Percentiles rank a stretch among this genome's conserved stretches.
Evolutionary conservation across 2,888 invertebrate species (phyloP).

Genomic region (Cheilosia impressa): DNA sequence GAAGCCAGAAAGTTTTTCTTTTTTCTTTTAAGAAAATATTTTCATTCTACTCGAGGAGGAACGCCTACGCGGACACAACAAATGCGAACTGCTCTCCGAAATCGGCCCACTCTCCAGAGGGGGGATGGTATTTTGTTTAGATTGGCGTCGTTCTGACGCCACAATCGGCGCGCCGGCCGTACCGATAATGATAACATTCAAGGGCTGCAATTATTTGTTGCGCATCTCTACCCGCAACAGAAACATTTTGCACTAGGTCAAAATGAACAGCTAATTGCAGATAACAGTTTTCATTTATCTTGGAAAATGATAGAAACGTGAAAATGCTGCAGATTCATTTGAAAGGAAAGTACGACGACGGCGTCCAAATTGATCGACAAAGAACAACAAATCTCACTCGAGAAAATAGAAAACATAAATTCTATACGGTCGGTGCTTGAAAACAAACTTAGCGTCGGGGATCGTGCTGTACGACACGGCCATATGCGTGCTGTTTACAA

Average conservation of each 20-base stretch:
- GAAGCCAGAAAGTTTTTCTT: not conserved
- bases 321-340: not conserved
- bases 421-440: not conserved
- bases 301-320: slow-evolving; percentile 6
- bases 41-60: slow-evolving; percentile 27
- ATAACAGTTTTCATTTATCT: slow-evolving; percentile 46
- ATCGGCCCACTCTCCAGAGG: slow-evolving; percentile 2
- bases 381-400: not conserved
- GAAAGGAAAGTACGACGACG: not conserved
- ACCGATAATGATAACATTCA: slow-evolving; percentile 13
- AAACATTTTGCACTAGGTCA: slow-evolving; percentile 58
- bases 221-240: slow-evolving; percentile 11
- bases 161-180: not conserved
- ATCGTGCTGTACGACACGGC: slow-evolving; percentile 7
- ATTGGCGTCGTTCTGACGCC: slow-evolving; percentile 43
- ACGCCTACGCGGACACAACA: slow-evolving; percentile 38
- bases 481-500: slow-evolving; percentile 47
- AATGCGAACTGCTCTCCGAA: slow-evolving; percentile 26
- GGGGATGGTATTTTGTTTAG: slow-evolving; percentile 8
- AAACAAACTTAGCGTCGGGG: slow-evolving; percentile 17
- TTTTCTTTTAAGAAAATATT: slow-evolving; percentile 1
- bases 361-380: slow-evolving; percentile 3
- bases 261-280: slow-evolving; percentile 51
- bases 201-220: slow-evolving; percentile 14
- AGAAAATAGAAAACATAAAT: slow-evolving; percentile 15